Percentiles rank a stretch among this genome's conserved stretches.
phyloP scores from a whole-genome alignment of 2,113 vertebrate species.

The Arizona elegans region DNA sequence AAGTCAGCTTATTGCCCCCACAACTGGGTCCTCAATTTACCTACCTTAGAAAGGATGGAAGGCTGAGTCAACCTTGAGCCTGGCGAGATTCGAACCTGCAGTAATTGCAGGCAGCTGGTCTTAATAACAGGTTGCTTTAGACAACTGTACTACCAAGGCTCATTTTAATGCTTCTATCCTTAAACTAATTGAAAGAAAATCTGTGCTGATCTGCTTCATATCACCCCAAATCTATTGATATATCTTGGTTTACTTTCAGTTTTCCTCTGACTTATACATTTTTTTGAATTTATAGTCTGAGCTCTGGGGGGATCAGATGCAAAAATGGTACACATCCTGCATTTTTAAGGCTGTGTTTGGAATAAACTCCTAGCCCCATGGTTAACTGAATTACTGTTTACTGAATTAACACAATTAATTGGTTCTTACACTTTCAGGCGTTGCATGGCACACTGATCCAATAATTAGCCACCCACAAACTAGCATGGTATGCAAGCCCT shows the following conservation, averaged over 20 bases:
- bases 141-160: too few relatives aligned
- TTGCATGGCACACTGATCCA: neutral
- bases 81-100: too few relatives aligned
- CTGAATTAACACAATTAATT: neutral
- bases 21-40: too few relatives aligned
- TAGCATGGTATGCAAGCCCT: neutral
- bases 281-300: neutral
- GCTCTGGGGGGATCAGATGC: neutral
- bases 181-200: neutral
- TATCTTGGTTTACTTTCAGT: neutral
- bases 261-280: neutral
- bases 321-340: neutral
- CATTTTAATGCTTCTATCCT: neutral
- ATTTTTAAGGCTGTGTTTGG: neutral
- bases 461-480: neutral
- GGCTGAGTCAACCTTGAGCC: too few relatives aligned
- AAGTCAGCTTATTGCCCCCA: too few relatives aligned
- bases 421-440: neutral
- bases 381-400: neutral
- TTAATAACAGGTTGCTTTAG: too few relatives aligned
- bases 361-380: neutral
- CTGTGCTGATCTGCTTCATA: neutral
- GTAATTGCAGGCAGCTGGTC: too few relatives aligned
- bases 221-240: neutral
- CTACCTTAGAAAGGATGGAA: too few relatives aligned